These are phyloP conservation scores for Perdita meconis DNA, from an alignment of 2,888 invertebrate species.

Conservation along the genomic window DNA sequence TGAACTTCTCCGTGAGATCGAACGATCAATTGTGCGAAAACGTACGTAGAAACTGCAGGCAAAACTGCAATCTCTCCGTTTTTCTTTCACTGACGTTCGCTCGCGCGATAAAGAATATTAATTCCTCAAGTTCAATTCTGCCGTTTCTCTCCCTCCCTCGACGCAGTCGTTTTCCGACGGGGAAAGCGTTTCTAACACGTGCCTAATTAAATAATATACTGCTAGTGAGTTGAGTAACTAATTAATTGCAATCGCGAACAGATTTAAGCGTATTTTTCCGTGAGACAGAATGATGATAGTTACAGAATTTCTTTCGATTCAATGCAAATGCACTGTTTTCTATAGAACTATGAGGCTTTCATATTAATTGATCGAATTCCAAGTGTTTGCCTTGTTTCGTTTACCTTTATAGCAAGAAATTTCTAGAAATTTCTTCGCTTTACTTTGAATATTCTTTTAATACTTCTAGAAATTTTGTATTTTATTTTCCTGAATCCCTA, in stretches of 20 bases:
- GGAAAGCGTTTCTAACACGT: neutral
- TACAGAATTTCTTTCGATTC: neutral
- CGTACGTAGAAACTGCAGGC: neutral
- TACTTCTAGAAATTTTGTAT: too few relatives aligned
- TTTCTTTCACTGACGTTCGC: slow-evolving; percentile 3
- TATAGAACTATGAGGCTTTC: too few relatives aligned
- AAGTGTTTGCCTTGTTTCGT: too few relatives aligned
- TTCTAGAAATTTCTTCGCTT: too few relatives aligned
- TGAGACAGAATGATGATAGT: neutral
- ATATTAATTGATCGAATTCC: too few relatives aligned
- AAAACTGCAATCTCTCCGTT: slow-evolving; percentile 24
- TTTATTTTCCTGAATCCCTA: too few relatives aligned
- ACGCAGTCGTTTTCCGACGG: neutral
- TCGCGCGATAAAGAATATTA: neutral
- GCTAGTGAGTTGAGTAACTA: neutral
- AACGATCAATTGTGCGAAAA: slow-evolving; percentile 54
- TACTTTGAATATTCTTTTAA: too few relatives aligned
- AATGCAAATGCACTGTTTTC: too few relatives aligned
- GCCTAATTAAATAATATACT: neutral
- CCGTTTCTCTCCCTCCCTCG: neutral
- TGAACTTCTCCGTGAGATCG: slow-evolving; percentile 43
- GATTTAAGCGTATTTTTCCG: neutral
- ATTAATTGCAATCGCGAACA: neutral
- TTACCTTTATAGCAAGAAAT: too few relatives aligned
- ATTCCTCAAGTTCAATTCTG: slow-evolving; percentile 10